phyloP scores from a whole-genome alignment of 2,888 invertebrate genomes.

The Pedicia rivosa region DNA sequence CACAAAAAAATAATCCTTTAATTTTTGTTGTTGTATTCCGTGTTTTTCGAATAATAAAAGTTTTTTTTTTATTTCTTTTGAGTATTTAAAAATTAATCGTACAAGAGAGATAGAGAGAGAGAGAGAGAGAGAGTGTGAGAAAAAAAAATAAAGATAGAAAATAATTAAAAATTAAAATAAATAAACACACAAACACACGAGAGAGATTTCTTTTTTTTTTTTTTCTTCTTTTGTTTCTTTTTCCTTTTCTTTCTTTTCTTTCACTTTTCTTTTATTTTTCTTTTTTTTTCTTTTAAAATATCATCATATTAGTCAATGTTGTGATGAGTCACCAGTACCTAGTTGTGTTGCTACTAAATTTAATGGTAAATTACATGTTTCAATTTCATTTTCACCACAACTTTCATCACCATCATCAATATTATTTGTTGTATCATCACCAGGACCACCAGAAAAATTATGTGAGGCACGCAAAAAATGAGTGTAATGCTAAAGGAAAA shows the following conservation, averaged over 20 bases:
- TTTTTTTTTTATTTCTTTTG: no score
- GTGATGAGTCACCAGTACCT: slow-evolving; percentile 9
- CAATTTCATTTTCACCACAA: slow-evolving; percentile 14
- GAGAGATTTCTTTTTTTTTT: slow-evolving; percentile 2
- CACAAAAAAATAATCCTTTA: no score
- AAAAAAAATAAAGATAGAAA: no score
- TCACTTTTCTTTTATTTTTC: no score
- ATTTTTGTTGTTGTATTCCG: no score
- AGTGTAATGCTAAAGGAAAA: slow-evolving; percentile 13
- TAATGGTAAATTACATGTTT: slow-evolving; percentile 18
- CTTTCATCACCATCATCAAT: slow-evolving; percentile 9
- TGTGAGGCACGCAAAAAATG: slow-evolving; percentile 18
- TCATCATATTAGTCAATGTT: slow-evolving; percentile 11
- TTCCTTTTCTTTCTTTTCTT: slow-evolving; percentile 3
- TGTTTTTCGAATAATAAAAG: not conserved
- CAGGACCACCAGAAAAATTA: slow-evolving; percentile 11
- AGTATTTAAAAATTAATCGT: no score
- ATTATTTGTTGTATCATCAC: slow-evolving; percentile 5
- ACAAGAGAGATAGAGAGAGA: not conserved
- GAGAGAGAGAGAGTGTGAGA: no score
- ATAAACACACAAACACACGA: no score
- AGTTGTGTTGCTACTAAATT: slow-evolving; percentile 18
- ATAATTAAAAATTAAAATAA: no score
- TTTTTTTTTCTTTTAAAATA: no score
- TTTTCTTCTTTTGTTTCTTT: not conserved